These are phyloP conservation scores for Limanda limanda DNA, from an alignment of 2,113 vertebrate genomes.

Conservation along the genomic window DNA sequence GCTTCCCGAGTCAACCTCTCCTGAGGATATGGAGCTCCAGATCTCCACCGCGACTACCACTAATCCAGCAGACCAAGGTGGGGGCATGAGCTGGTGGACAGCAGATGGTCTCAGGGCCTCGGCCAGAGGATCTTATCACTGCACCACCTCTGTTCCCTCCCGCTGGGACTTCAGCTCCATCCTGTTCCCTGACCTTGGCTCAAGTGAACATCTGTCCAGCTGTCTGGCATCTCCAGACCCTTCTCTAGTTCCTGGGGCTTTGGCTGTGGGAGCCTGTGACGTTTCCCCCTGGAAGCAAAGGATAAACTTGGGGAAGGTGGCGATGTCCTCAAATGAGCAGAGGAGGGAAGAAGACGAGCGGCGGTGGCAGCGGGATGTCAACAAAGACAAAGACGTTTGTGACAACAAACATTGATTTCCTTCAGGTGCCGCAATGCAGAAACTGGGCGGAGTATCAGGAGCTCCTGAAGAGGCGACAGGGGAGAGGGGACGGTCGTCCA, in stretches of 20 bases:
- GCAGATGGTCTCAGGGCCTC: neutral
- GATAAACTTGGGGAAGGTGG: constrained; percentile 87
- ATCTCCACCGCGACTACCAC: neutral
- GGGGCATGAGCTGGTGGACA: constrained; percentile 74
- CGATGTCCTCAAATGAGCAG: constrained; percentile 76
- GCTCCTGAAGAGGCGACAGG: constrained; percentile 76
- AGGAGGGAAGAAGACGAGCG: constrained; percentile 64
- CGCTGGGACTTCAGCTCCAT: constrained; percentile 88
- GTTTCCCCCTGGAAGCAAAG: constrained; percentile 82
- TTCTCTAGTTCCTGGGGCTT: constrained; percentile 83
- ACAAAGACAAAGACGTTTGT: constrained; percentile 83
- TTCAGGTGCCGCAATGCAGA: constrained; percentile 79
- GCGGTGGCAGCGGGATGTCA: constrained; percentile 77
- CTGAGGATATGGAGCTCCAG: neutral
- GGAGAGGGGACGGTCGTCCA: constrained; percentile 54
- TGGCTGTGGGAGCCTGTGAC: constrained; percentile 81
- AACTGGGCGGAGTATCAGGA: constrained; percentile 90
- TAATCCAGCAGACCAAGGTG: neutral
- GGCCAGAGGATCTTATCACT: accelerated
- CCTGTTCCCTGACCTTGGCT: constrained; percentile 90
- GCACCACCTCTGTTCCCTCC: neutral
- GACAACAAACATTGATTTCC: neutral
- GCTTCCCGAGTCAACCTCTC: neutral
- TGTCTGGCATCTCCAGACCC: constrained; percentile 82
- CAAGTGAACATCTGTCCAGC: constrained; percentile 41